Percentiles rank a stretch among this genome's conserved stretches.
These are phyloP conservation scores for Phasianus colchicus DNA, from an alignment of 2,113 vertebrate genomes.

Conservation along the genomic window DNA sequence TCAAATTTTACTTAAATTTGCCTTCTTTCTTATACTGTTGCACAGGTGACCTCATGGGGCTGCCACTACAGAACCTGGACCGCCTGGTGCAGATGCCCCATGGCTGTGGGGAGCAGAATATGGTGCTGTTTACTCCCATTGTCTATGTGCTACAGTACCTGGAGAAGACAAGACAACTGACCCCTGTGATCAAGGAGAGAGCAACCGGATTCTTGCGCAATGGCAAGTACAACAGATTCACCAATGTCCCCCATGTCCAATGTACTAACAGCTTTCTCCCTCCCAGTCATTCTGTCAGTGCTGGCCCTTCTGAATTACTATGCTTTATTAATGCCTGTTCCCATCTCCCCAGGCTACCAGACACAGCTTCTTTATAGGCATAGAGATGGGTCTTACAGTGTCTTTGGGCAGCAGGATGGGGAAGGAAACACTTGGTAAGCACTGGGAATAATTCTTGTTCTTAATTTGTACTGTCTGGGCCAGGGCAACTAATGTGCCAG, in stretches of 20 bases:
- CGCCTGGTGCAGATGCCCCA: conserved; percentile 80
- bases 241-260: not conserved
- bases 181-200: conserved; percentile 67
- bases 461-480: not conserved
- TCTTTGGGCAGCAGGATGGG: conserved; percentile 81
- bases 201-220: conserved; percentile 74
- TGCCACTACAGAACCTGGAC: conserved; percentile 81
- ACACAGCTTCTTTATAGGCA: conserved; percentile 85
- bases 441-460: not conserved
- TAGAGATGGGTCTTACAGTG: conserved; percentile 87
- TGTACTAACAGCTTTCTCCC: not conserved
- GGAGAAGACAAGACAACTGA: conserved; percentile 82
- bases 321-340: not conserved
- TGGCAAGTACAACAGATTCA: conserved; percentile 69
- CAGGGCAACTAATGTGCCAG: not conserved
- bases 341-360: conserved; percentile 81
- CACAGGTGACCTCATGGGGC: conserved; percentile 84
- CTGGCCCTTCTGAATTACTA: not conserved
- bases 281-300: not conserved
- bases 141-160: conserved; percentile 87
- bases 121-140: conserved; percentile 86
- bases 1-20: not conserved
- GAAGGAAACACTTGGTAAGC: conserved; percentile 90
- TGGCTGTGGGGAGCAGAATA: conserved; percentile 90
- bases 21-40: not conserved